Evolutionary conservation across 2,113 vertebrate species (phyloP), one percentile per base, ranked within the genome.

Genomic region (Periophthalmus modestus): DNA sequence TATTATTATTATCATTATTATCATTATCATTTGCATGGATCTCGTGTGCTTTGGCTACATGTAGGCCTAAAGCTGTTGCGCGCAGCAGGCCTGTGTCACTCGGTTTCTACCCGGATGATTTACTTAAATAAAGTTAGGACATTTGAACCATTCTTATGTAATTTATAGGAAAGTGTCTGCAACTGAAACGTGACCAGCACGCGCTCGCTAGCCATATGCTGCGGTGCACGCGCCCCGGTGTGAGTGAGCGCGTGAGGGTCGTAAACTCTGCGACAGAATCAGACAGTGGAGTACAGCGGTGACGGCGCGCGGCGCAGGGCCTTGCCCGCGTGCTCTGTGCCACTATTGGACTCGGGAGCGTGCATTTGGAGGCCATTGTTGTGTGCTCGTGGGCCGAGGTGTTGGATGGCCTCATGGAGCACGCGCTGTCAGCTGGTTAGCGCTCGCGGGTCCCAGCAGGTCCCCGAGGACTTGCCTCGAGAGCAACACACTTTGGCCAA

Each of bases 341-440:
- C 46, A 68, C 63, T 80, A 84, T 82, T 15, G 57, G 57, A 15
- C 23, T 59, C 69, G 83, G 85, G 90, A 91, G 93, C 79, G 94
- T 93, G 94, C 93, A 93, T 95, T 95, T 94, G 94, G 90, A 86
- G 90, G 89, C 95, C 89, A 93, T 94, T 92, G 92, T 92, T 92
- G 94, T 88, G 80, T 90, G 91, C 91, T 91, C 94, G 93, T 95
- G 91, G 94, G 93, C 92, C 84, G 90, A 91, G 91, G 94, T 94
- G 95, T 95, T 92, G 90, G 87, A 95, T 95, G 95, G 95, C 95
- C 95, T 94, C 93, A 93, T 89, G 89, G 89, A 95, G 95, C 96
- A 96, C 96, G 94, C 96, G 95, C 92, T 95, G 97, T 98, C 97
- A 98, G 97, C 97, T 98, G 97, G 97, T 95, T 95, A 97, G 97